Evolutionary conservation across 2,888 invertebrate genomes (phyloP).

Genomic region (Callimorpha dominula): DNA sequence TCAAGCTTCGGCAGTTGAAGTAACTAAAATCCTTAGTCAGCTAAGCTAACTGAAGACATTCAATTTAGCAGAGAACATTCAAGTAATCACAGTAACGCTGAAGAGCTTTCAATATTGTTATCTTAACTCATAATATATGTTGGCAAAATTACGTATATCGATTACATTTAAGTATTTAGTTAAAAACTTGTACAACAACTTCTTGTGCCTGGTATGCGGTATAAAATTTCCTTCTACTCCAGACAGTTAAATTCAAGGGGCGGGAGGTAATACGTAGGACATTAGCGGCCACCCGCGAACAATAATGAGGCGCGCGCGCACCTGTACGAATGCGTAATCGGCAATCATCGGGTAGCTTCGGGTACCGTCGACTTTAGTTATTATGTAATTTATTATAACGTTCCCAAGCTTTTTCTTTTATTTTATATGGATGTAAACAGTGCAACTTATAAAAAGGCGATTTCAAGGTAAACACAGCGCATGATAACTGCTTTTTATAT

Average conservation of each 20-base stretch:
- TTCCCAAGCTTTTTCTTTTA: constrained; percentile 18
- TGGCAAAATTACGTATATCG: not conserved
- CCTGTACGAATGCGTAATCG: constrained; percentile 53
- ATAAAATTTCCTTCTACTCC: constrained; percentile 37
- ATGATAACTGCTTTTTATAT: not conserved
- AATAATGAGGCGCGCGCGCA: constrained; percentile 57
- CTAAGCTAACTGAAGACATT: not conserved
- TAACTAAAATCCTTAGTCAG: not conserved
- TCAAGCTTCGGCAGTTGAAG: not conserved
- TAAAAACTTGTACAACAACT: constrained; percentile 17
- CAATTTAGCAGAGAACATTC: not conserved
- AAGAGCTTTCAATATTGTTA: not conserved
- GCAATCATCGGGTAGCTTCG: constrained; percentile 47
- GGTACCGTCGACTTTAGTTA: constrained; percentile 48
- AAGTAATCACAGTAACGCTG: not conserved
- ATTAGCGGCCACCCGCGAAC: constrained; percentile 70
- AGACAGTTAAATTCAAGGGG: constrained; percentile 51
- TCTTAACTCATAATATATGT: not conserved
- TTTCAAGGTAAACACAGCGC: not conserved
- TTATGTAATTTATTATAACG: constrained; percentile 48
- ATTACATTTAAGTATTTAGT: constrained; percentile 8
- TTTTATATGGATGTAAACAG: constrained; percentile 14
- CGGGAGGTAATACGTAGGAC: constrained; percentile 54
- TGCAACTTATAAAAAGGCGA: not conserved
- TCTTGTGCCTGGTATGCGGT: constrained; percentile 24